Percentiles rank a stretch among this genome's conserved stretches.
phyloP scores from a whole-genome alignment of 1,140 invertebrate species.

The Teleogryllus occipitalis region DNA sequence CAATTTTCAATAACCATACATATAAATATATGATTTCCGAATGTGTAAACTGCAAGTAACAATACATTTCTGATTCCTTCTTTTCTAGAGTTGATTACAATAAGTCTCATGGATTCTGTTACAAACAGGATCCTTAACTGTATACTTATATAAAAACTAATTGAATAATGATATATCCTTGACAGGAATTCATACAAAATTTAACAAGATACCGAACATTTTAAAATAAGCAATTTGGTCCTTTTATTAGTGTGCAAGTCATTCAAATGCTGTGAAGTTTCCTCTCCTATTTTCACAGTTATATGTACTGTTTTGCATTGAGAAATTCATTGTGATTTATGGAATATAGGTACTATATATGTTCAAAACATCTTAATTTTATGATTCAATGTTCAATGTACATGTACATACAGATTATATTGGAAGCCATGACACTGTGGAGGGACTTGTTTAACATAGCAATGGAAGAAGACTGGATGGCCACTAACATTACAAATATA shows the following conservation, averaged over 20 bases:
- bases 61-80: background rate
- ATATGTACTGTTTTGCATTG: background rate
- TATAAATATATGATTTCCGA: background rate
- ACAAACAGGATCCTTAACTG: background rate
- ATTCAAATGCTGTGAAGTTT: background rate
- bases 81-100: background rate
- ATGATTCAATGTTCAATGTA: background rate
- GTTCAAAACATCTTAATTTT: background rate
- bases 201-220: conserved; percentile 1
- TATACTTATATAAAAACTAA: conserved; percentile 2
- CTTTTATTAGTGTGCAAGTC: background rate
- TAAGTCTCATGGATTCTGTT: background rate
- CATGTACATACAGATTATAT: background rate
- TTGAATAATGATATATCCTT: conserved; percentile 6
- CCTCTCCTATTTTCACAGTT: background rate
- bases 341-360: background rate
- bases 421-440: background rate
- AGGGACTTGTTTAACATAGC: conserved; percentile 1
- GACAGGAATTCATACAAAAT: conserved; percentile 1
- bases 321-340: background rate
- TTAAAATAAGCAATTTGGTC: conserved; percentile 1
- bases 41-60: conserved; percentile 1
- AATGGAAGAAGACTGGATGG: conserved; percentile 1
- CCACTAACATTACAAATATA: background rate
- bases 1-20: background rate